These are phyloP conservation scores for Lasioglossum baleicum DNA, from an alignment of 1,140 invertebrate genomes.

Conservation along the genomic window DNA sequence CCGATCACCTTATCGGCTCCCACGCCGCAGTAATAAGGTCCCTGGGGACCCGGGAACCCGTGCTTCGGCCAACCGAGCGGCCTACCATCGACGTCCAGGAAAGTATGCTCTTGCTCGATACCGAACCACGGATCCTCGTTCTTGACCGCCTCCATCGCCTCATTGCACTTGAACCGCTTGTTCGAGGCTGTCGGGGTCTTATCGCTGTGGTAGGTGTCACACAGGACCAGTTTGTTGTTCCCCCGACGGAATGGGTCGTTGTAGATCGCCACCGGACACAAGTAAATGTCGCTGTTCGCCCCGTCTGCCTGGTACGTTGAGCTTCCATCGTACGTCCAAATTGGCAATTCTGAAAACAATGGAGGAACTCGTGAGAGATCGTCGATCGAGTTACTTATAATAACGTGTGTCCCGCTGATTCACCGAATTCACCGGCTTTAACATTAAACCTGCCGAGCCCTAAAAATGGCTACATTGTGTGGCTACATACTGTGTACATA, in stretches of 20 bases:
- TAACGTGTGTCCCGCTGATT: no score
- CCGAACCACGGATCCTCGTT: constrained; percentile 96
- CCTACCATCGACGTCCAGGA: constrained; percentile 92
- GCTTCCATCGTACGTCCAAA: constrained; percentile 98
- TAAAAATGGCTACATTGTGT: no score
- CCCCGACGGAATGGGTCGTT: constrained; percentile 95
- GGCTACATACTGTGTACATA: no score
- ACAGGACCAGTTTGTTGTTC: constrained; percentile 94
- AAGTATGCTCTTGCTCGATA: constrained; percentile 95
- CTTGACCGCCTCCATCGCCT: constrained; percentile 87
- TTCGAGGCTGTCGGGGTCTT: constrained; percentile 86
- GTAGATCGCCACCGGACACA: constrained; percentile 94
- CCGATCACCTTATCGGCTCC: constrained; percentile 95
- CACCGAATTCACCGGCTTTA: no score
- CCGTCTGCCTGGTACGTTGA: constrained; percentile 90
- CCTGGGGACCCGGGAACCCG: constrained; percentile 95
- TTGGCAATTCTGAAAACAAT: constrained; percentile 87
- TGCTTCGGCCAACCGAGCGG: constrained; percentile 97
- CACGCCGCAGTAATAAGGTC: constrained; percentile 97
- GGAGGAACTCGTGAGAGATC: background rate
- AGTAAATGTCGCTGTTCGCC: constrained; percentile 92
- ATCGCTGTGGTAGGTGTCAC: constrained; percentile 88
- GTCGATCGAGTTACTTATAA: no score
- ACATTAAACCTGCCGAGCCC: no score
- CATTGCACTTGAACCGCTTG: constrained; percentile 86